Base-by-base conservation (phyloP, 2,888 invertebrate genomes). In the Zygothrica quintamaculata region DNA sequence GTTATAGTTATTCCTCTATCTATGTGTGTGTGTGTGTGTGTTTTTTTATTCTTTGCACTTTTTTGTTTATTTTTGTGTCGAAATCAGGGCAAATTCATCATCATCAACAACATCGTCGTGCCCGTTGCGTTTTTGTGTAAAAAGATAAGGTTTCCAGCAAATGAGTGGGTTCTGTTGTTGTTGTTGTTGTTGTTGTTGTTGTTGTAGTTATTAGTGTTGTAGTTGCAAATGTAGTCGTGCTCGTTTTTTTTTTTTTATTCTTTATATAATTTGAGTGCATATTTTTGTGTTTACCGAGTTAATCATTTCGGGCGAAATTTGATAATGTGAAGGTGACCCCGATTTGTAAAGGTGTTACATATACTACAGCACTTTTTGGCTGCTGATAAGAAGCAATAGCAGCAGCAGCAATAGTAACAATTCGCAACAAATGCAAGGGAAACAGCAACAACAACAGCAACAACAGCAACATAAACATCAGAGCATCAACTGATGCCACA, bases 71-170 rank as follows among this genome's bases (percentile, higher is more conserved):
- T 81, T 86, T 82, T 88, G 76, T 87, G 89, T 84, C 87, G 89
- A 88, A 88, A 89, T 88, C 89, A 89, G 88, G 89, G 89, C 88
- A 88, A 87, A 88, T 89, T 89, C 88, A 88, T 88, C 88, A 89
- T 86, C 89, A 89, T 77, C 84, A 82, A 84, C 87, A 86, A 76
- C 87, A 84, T 79, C 78, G 75, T 67, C 65, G 71, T 74, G 73
- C 77, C 77, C 77, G 77, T 78, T 71, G 74, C 64, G 59, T 74
- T 81, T 85, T 79, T 85, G 75, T 80, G 69, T 85, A 79, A 78
- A 78, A 84, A 84, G 84, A 84, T 84, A 84, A 84, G 85, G 87
- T 82, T 84, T 81, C 70, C 52, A 60, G 78, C 74, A 56, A 68
- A 76, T 76, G 71, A 78, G 76, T 77, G 86, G 66, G 37, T 59